Conservation (phyloP, 2,888 invertebrate species). For the Heliconius charithonia region DNA sequence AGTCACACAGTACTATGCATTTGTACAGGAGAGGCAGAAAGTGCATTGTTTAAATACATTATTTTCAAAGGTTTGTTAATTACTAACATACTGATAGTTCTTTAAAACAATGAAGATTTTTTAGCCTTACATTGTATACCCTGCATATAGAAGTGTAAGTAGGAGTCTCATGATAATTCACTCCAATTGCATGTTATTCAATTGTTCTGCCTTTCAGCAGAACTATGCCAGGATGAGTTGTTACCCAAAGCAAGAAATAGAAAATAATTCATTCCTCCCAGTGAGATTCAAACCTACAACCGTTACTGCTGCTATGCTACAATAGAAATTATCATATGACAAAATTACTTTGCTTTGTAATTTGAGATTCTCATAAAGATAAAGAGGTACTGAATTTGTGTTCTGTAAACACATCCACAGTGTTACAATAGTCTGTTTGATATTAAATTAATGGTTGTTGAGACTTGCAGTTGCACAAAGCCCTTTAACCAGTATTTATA, state of each 20-base stretch:
- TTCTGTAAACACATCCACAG: neutral
- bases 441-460: constrained; percentile 9
- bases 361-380: neutral
- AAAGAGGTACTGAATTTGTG: neutral
- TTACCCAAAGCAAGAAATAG: neutral
- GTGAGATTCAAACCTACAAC: neutral
- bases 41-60: constrained; percentile 99
- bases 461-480: neutral
- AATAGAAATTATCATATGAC: neutral
- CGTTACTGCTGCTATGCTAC: neutral
- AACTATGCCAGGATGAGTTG: no score
- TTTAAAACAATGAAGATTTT: no score
- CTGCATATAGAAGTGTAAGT: no score
- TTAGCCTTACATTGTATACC: no score
- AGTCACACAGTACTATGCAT: constrained; percentile 99
- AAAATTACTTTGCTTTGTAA: neutral
- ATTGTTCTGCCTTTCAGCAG: no score
- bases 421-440: neutral
- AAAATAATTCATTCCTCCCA: neutral
- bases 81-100: neutral
- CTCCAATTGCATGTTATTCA: neutral
- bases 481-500: neutral
- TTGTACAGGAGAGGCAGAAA: constrained; percentile 99
- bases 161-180: neutral
- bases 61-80: constrained; percentile 94